These are phyloP conservation scores for Falco rusticolus DNA, from an alignment of 2,797 vertebrate genomes.

Conservation along the genomic window DNA sequence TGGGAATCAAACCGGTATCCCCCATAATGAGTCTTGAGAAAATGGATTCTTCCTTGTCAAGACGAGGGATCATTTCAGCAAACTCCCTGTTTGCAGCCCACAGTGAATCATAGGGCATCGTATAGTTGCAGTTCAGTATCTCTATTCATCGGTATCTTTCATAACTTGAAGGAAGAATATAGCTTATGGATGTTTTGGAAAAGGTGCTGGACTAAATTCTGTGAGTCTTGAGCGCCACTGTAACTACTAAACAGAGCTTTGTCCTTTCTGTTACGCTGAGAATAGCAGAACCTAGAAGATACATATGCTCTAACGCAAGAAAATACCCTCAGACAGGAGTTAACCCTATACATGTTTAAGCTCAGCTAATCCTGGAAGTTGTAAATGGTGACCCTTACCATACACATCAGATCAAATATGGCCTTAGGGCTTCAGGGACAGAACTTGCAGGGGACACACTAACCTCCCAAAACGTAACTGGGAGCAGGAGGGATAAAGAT, in stretches of 20 bases:
- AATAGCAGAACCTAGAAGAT: neutral
- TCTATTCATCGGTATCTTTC: neutral
- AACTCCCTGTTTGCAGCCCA: neutral
- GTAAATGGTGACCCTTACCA: neutral
- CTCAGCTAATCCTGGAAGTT: neutral
- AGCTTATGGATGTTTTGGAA: neutral
- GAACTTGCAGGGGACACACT: neutral
- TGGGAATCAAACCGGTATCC: neutral
- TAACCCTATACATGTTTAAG: neutral
- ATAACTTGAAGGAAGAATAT: neutral
- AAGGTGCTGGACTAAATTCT: neutral
- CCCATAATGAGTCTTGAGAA: neutral
- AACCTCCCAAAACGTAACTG: neutral
- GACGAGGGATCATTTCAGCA: neutral
- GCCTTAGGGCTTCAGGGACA: neutral
- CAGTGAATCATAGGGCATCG: neutral
- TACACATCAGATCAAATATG: neutral
- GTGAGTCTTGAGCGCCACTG: rapidly evolving
- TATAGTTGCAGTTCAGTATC: neutral
- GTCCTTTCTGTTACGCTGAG: neutral
- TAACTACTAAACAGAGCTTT: neutral
- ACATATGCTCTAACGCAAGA: neutral
- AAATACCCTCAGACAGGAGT: neutral
- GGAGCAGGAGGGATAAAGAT: neutral
- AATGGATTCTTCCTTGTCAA: neutral